Percentiles rank a stretch among this genome's conserved stretches.
Evolutionary conservation across 2,797 vertebrate genomes (phyloP).

Genomic region (Phyllotis vaccarum): DNA sequence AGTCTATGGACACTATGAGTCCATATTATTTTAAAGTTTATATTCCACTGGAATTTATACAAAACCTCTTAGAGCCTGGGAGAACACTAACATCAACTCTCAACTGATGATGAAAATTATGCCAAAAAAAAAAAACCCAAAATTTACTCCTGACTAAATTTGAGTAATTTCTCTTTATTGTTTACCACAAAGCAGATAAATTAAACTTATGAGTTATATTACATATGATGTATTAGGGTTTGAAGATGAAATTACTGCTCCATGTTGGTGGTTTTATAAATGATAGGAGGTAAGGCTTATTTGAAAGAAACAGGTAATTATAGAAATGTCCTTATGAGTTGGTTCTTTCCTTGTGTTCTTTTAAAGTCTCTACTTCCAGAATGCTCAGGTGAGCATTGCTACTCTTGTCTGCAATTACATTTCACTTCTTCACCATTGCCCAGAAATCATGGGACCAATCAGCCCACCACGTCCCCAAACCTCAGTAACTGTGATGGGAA

Average conservation of each 20-base stretch:
- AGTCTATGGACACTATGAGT: not conserved
- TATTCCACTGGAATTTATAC: not conserved
- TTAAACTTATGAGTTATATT: not conserved
- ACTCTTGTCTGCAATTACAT: not conserved
- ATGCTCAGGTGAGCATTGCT: not conserved
- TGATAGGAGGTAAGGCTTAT: not conserved
- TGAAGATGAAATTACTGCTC: not conserved
- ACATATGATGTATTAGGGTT: not conserved
- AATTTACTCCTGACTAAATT: conserved; percentile 20
- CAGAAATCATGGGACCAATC: not conserved
- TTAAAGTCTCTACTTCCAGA: not conserved
- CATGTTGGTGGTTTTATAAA: not conserved
- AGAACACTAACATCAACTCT: conserved; percentile 22
- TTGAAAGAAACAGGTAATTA: not conserved
- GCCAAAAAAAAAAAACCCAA: conserved; percentile 45
- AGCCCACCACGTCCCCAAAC: not conserved
- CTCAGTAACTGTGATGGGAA: not conserved
- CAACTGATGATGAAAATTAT: conserved; percentile 10
- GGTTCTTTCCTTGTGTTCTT: not conserved
- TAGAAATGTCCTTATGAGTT: not conserved
- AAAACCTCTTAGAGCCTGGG: conserved; percentile 20
- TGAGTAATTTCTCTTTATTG: conserved; percentile 30
- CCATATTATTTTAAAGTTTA: not conserved
- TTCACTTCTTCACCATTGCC: not conserved
- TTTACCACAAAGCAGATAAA: conserved; percentile 5